Evolutionary conservation across 1,140 invertebrate genomes (phyloP), one percentile per base, ranked within the genome.

Genomic region (Meloidogyne hapla): DNA sequence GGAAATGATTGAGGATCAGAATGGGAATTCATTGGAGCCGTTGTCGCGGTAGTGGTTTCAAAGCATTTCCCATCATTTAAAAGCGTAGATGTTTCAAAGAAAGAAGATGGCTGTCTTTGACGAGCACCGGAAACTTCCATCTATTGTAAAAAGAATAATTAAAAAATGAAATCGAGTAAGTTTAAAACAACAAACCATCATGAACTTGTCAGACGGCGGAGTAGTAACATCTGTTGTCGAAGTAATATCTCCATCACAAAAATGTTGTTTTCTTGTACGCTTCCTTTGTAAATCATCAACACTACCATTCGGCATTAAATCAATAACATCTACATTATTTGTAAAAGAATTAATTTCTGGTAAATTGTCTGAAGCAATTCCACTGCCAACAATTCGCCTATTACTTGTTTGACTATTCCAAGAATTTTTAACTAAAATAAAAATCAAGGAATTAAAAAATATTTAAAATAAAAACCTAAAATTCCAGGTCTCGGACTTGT

Each of bases 401-500:
- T n/a, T 38, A 67, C n/a, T 18, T 67, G 65, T 40, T 62, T 77
- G 28, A 45, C n/a, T 28, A 48, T n/a, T 15, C 70, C 67, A 62
- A 77, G 25, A 76, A 28, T 23, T 69, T 69, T 69, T 42, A 10
- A 69, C 21, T 26, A 18, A 45, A 48, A 26, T 15, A 9, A 26
- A 45, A 25, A 48, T 18, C 9, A 18, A 3, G 8, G 4, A 69
- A 61, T 21, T 48, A 2, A 25, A 56, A 21, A 71, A 64, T 21
- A 64, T 33, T 33, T 33, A 0, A 33, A 33, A 33, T 33, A 42
- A n/a, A 10, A 38, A 77, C 76, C 75, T 45, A 77, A 77, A 78
- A 77, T 77, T 23, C 76, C 45, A 3, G 76, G 76, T 21, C 76
- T 40, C 13, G 76, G 76, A 67, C 76, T 77, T n/a, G 76, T 28